Percentiles rank a stretch among this genome's conserved stretches.
These are phyloP conservation scores for Drosophila sordidula DNA, from an alignment of 2,888 invertebrate species.

Conservation along the genomic window DNA sequence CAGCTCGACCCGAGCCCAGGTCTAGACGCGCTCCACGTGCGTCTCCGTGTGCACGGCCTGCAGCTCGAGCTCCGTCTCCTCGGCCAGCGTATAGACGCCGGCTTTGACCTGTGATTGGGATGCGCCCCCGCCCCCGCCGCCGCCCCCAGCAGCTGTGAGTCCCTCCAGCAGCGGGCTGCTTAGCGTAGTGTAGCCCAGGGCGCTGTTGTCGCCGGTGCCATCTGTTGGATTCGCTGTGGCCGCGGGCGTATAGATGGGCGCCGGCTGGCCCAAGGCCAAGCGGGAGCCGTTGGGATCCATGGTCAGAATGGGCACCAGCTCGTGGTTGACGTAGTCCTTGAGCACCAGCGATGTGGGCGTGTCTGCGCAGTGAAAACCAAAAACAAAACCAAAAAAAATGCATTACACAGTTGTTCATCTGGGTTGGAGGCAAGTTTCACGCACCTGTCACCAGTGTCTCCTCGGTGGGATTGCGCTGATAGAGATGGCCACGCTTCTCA, in stretches of 20 bases:
- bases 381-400: no score
- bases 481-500: slow-evolving; percentile 84
- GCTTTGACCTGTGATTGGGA: slow-evolving; percentile 68
- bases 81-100: slow-evolving; percentile 87
- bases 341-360: slow-evolving; percentile 86
- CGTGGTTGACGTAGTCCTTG: slow-evolving; percentile 85
- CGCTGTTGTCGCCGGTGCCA: slow-evolving; percentile 31
- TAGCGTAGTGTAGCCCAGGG: slow-evolving; percentile 52
- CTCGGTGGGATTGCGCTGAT: slow-evolving; percentile 87
- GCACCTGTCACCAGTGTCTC: slow-evolving; percentile 86
- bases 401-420: neutral
- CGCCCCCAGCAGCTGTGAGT: slow-evolving; percentile 53
- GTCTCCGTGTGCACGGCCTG: slow-evolving; percentile 85
- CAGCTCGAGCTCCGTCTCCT: slow-evolving; percentile 87
- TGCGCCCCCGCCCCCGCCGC: neutral
- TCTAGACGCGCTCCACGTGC: slow-evolving; percentile 75
- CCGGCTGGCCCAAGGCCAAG: slow-evolving; percentile 39
- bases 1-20: neutral
- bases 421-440: no score
- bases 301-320: slow-evolving; percentile 85
- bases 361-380: slow-evolving; percentile 73
- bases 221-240: slow-evolving; percentile 15
- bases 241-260: slow-evolving; percentile 58
- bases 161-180: slow-evolving; percentile 76
- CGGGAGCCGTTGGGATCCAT: slow-evolving; percentile 83